These are phyloP conservation scores for Alethe castanea DNA, from an alignment of 2,113 vertebrate species.

Conservation along the genomic window DNA sequence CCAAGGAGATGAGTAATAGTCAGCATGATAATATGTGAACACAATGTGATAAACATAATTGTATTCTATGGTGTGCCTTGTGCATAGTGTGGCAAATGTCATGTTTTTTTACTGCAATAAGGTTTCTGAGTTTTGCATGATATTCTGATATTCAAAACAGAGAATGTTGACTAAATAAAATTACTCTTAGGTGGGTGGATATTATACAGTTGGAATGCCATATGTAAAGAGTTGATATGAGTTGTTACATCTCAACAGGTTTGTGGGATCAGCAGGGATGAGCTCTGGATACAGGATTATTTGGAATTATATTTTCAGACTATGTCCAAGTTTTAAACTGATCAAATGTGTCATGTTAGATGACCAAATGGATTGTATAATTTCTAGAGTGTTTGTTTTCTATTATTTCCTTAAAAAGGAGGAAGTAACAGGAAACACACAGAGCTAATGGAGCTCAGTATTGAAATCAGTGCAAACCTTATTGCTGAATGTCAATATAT, in stretches of 20 bases:
- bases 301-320: neutral
- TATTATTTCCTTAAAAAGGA: neutral
- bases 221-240: neutral
- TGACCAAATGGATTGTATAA: neutral
- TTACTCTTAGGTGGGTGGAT: neutral
- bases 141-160: neutral
- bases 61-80: neutral
- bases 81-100: neutral
- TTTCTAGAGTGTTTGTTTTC: neutral
- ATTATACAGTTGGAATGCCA: neutral
- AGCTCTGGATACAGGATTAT: neutral
- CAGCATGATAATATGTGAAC: neutral
- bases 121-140: neutral
- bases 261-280: neutral
- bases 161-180: neutral
- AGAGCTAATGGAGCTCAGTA: neutral
- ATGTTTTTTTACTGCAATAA: neutral
- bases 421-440: neutral
- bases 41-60: neutral
- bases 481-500: neutral
- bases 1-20: neutral
- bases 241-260: neutral
- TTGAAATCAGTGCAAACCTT: neutral
- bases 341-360: neutral
- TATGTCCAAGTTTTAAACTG: neutral